Base-by-base conservation (phyloP, 2,113 vertebrate species). In the Holacanthus passer region DNA sequence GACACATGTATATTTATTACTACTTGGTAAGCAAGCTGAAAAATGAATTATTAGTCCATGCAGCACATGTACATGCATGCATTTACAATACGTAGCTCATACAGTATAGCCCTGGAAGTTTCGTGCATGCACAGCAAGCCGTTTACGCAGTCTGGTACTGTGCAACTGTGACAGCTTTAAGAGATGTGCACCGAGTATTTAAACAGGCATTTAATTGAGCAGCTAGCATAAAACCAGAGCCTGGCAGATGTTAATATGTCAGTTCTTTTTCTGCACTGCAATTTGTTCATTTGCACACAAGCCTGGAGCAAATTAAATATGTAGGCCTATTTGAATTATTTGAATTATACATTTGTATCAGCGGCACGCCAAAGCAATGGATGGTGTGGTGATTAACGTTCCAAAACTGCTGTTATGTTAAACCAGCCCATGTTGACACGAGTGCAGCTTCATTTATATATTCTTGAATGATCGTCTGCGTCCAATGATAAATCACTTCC, bases 171-270 rank as follows among this genome's bases (percentile, higher is more conserved):
- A 63, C 77, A 74, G 73, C 35, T 78, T 70, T 22, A 53, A n/a
- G 56, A 62, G 68, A 81, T 45, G 22, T 17, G 53, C 74, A 37
- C 2, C 6, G 48, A 82, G 76, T 74, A 81, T 93, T 95, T 92
- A 89, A 94, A 89, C 91, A 94, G 90, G 91, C 93, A 94, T 94
- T 95, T 95, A 96, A 96, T 94, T 91, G 91, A 95, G 94, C 94
- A 94, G 93, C 82, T 32, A 77, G 53, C 91, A 93, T 91, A 88
- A 93, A 95, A 93, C 92, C 83, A 87, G 86, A 92, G 94, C 90
- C 93, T 94, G 87, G 81, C 91, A 93, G 94, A 94, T 96, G 95
- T 94, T 97, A 96, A 96, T 96, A 91, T 78, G 94, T 96, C 74
- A 41, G 77, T 70, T 95, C 89, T 92, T 96, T 96, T 96, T 94